Conservation (phyloP, 2,888 invertebrate species). For the Caprella mutica region DNA sequence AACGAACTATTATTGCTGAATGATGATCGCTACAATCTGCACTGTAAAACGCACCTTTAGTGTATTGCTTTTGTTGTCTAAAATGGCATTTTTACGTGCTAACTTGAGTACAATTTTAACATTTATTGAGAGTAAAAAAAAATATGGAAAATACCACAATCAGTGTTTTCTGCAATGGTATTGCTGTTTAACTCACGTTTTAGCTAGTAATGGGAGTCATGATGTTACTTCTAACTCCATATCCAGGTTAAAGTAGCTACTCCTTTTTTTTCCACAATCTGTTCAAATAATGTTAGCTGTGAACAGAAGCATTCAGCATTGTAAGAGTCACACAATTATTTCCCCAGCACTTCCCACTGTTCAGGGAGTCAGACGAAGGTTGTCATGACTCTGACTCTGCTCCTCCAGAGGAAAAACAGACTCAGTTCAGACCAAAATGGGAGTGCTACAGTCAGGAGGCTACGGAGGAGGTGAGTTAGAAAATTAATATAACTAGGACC, state of each 20-base stretch:
- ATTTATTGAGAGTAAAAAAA: too few species aligned
- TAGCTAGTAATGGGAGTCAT: too few species aligned
- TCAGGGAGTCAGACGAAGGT: slow-evolving; percentile 68
- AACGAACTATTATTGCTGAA: too few species aligned
- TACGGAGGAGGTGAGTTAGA: slow-evolving; percentile 45
- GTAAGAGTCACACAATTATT: not conserved
- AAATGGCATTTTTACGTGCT: too few species aligned
- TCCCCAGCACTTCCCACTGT: slow-evolving; percentile 83
- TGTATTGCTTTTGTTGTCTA: too few species aligned
- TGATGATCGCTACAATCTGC: too few species aligned
- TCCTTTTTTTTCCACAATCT: not conserved
- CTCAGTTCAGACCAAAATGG: slow-evolving; percentile 66
- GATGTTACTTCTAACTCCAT: not conserved
- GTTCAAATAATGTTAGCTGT: not conserved
- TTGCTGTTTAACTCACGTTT: too few species aligned
- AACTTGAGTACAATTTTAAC: too few species aligned
- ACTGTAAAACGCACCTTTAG: too few species aligned
- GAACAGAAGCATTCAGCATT: not conserved
- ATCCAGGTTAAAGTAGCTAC: not conserved
- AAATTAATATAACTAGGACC: slow-evolving; percentile 75
- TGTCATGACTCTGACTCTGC: slow-evolving; percentile 68
- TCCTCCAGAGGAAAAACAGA: slow-evolving; percentile 57
- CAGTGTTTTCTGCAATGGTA: too few species aligned
- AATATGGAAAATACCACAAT: too few species aligned
- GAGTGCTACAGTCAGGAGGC: slow-evolving; percentile 82